Evolutionary conservation across 2,113 vertebrate species (phyloP).

Genomic region (Ranitomeya variabilis): DNA sequence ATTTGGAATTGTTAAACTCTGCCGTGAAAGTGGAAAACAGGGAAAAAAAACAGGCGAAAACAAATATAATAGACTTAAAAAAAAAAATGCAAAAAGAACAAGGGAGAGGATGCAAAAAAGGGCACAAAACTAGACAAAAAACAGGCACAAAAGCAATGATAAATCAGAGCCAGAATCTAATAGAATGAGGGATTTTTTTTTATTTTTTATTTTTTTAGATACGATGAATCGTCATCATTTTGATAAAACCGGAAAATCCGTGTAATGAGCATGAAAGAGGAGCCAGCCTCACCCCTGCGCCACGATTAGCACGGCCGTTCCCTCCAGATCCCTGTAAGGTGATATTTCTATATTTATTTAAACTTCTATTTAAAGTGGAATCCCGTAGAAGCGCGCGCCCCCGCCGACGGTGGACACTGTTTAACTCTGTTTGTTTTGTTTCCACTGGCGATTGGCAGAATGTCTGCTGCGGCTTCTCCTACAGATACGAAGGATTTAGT

Average conservation of each 20-base stretch:
- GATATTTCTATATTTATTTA: constrained; percentile 81
- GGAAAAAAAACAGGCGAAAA: no score
- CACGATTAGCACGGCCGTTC: not conserved
- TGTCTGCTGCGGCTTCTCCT: constrained; percentile 69
- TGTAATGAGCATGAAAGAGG: not conserved
- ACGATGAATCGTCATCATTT: not conserved
- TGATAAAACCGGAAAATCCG: not conserved
- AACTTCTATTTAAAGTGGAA: constrained; percentile 82
- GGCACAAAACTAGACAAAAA: no score
- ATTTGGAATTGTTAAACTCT: no score
- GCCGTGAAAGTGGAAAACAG: no score
- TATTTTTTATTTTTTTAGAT: no score
- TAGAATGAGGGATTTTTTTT: no score
- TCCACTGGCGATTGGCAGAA: constrained; percentile 80
- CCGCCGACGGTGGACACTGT: constrained; percentile 74
- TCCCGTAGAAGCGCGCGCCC: constrained; percentile 78
- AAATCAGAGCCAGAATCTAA: no score
- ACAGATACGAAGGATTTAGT: constrained; percentile 76
- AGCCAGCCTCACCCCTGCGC: no score
- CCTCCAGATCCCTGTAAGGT: constrained; percentile 70
- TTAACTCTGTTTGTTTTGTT: constrained; percentile 81
- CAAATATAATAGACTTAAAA: no score
- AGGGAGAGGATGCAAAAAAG: no score
- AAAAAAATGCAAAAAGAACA: no score
- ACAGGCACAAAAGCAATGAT: no score